Evolutionary conservation across 2,113 vertebrate genomes (phyloP).

Genomic region (Burhinus bistriatus): DNA sequence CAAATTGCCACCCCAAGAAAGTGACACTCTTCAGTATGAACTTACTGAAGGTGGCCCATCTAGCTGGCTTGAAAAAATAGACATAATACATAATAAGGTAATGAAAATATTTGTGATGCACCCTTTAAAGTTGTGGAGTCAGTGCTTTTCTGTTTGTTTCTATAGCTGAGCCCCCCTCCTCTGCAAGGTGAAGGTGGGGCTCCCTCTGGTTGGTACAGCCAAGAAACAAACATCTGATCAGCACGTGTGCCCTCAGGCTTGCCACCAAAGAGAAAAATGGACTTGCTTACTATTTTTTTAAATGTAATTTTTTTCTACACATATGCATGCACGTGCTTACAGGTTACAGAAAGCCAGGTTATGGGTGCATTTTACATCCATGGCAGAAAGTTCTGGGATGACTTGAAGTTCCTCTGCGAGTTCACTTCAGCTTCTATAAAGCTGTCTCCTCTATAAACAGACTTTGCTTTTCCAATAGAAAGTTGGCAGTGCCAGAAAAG

Average conservation of each 20-base stretch:
- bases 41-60: accelerated
- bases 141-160: background rate
- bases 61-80: background rate
- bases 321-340: accelerated
- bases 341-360: background rate
- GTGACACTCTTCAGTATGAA: background rate
- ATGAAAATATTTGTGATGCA: background rate
- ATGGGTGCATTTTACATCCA: background rate
- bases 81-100: background rate
- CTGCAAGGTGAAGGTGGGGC: background rate
- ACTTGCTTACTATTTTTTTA: background rate
- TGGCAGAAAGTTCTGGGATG: background rate
- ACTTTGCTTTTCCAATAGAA: background rate
- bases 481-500: background rate
- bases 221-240: background rate
- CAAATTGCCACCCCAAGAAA: background rate
- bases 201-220: background rate
- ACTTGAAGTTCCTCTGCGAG: background rate
- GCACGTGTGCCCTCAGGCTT: background rate
- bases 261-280: background rate
- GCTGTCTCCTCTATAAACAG: background rate
- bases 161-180: background rate
- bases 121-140: background rate
- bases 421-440: background rate
- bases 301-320: background rate